Evolutionary conservation across 1,140 invertebrate genomes (phyloP).

Genomic region (Cydia pomonella): DNA sequence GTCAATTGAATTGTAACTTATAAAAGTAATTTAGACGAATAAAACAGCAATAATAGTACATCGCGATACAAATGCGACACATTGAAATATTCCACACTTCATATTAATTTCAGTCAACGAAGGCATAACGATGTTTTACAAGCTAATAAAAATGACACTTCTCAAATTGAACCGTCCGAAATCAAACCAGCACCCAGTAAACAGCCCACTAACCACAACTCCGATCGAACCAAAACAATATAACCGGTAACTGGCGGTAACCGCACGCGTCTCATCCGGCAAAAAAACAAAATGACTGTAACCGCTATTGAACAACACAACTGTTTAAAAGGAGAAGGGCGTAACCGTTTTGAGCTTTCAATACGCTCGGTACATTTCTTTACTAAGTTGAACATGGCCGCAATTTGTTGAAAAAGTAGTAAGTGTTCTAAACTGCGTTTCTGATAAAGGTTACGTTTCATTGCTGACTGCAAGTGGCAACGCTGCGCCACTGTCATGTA

Average conservation of each 20-base stretch:
- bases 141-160: neutral
- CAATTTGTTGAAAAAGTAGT: neutral
- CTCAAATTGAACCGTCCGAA: neutral
- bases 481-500: neutral
- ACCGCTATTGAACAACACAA: neutral
- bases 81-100: too few relatives aligned
- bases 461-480: neutral
- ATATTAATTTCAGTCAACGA: too few relatives aligned
- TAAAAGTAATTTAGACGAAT: too few relatives aligned
- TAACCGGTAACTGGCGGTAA: slow-evolving; percentile 1
- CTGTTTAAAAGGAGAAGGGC: neutral
- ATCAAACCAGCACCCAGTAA: neutral
- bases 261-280: slow-evolving; percentile 11
- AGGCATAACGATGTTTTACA: too few relatives aligned
- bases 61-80: too few relatives aligned
- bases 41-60: too few relatives aligned
- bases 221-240: slow-evolving; percentile 1
- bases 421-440: neutral
- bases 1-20: too few relatives aligned
- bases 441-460: neutral
- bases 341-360: neutral
- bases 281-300: slow-evolving; percentile 13
- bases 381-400: neutral
- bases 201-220: neutral
- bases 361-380: neutral